phyloP scores from a whole-genome alignment of 2,113 vertebrate species.

The Paralichthys olivaceus region DNA sequence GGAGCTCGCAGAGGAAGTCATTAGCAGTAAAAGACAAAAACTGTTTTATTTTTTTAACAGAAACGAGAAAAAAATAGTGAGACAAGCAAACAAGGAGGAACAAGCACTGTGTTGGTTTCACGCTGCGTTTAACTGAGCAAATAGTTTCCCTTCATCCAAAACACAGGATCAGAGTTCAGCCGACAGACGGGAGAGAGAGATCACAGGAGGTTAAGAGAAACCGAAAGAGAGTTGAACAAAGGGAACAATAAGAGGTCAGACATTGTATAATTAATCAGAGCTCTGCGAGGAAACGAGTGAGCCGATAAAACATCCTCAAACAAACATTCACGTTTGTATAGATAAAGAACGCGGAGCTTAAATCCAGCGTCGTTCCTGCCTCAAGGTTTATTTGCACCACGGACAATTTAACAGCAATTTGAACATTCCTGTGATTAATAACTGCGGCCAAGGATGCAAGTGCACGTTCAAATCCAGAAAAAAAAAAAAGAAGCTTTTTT shows the following conservation, averaged over 20 bases:
- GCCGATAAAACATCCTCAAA: constrained; percentile 49
- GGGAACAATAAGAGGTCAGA: constrained; percentile 62
- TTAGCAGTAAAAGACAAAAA: constrained; percentile 31
- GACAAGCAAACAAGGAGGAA: not conserved
- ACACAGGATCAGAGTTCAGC: constrained; percentile 25
- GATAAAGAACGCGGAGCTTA: constrained; percentile 31
- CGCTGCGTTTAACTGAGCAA: constrained; percentile 20
- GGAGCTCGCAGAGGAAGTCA: constrained; percentile 38
- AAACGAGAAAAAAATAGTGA: not conserved
- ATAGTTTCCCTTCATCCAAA: constrained; percentile 5
- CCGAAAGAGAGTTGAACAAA: constrained; percentile 50
- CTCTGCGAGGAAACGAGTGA: constrained; percentile 25
- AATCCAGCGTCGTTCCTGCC: constrained; percentile 28
- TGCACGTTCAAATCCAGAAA: constrained; percentile 19
- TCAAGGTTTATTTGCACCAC: constrained; percentile 64
- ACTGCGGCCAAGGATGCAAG: constrained; percentile 13
- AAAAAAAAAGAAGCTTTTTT: constrained; percentile 35
- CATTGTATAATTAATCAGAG: constrained; percentile 67
- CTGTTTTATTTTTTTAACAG: constrained; percentile 2
- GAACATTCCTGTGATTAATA: constrained; percentile 62
- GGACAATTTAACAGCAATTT: constrained; percentile 71
- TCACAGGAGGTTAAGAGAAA: constrained; percentile 41
- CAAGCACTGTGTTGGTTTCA: constrained; percentile 7
- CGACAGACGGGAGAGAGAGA: constrained; percentile 3
- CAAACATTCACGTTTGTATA: constrained; percentile 27